Conservation (phyloP, 23 tunicate species). For the Halocynthia roretzi region DNA sequence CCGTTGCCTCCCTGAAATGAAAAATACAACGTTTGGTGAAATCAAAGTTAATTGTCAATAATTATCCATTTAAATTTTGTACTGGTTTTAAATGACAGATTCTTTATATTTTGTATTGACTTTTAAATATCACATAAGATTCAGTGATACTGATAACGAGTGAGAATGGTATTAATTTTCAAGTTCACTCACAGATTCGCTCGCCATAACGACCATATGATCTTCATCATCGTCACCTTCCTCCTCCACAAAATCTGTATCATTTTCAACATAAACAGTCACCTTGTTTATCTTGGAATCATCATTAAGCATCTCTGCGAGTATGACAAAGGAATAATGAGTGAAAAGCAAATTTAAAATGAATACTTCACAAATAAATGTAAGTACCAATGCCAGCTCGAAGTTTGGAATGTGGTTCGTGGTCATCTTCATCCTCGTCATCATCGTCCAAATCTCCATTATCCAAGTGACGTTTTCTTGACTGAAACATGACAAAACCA, state of each 20-base stretch:
- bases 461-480: slow-evolving; percentile 8
- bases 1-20: background rate
- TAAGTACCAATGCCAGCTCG: background rate
- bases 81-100: too few relatives aligned
- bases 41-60: too few relatives aligned
- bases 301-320: background rate
- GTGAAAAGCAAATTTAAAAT: background rate
- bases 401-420: slow-evolving; percentile 7
- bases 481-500: background rate
- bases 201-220: background rate
- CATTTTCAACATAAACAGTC: slow-evolving; percentile 29
- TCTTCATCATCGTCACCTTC: slow-evolving; percentile 19
- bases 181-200: too few relatives aligned
- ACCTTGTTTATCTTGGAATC: slow-evolving; percentile 1
- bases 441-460: slow-evolving; percentile 9
- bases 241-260: slow-evolving; percentile 1
- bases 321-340: background rate
- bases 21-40: too few relatives aligned
- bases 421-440: slow-evolving; percentile 26
- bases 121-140: too few relatives aligned
- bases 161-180: too few relatives aligned
- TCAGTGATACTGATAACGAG: too few relatives aligned
- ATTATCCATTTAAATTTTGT: too few relatives aligned
- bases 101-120: too few relatives aligned
- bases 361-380: background rate